Conservation (phyloP, 1,140 invertebrate species). For the Drosophila pseudoananassae region DNA sequence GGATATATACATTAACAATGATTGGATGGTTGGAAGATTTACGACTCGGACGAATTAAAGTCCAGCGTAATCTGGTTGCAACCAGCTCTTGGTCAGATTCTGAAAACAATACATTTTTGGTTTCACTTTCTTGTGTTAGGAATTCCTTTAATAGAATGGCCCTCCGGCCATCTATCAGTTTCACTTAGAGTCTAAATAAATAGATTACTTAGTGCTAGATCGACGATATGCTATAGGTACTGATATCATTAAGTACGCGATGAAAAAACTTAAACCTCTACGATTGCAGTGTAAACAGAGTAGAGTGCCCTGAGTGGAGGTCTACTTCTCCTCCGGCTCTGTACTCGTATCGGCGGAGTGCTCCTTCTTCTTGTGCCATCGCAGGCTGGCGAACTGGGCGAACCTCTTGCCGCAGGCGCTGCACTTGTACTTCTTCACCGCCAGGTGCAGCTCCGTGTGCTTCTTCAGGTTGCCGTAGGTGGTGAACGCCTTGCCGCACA, state of each 20-base stretch:
- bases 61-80: conserved; percentile 5
- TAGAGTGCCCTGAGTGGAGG: conserved; percentile 8
- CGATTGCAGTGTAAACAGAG: conserved; percentile 33
- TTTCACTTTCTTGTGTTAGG: not conserved
- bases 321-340: conserved; percentile 23
- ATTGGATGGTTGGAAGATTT: conserved; percentile 15
- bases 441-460: conserved; percentile 72
- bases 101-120: not conserved
- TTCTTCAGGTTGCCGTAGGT: conserved; percentile 78
- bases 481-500: conserved; percentile 77
- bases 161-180: conserved; percentile 16
- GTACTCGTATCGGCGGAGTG: conserved; percentile 25
- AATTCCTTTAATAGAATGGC: conserved; percentile 9
- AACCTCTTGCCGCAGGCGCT: conserved; percentile 64
- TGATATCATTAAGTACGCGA: conserved; percentile 27
- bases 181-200: conserved; percentile 35
- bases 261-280: conserved; percentile 22
- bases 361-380: conserved; percentile 68
- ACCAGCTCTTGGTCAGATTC: conserved; percentile 4
- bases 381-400: conserved; percentile 76
- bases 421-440: conserved; percentile 80
- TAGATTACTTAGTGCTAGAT: conserved; percentile 54
- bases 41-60: not conserved
- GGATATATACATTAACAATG: conserved; percentile 36
- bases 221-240: conserved; percentile 52